phyloP scores from a whole-genome alignment of 2,888 invertebrate genomes.

The Galerucella calmariensis region DNA sequence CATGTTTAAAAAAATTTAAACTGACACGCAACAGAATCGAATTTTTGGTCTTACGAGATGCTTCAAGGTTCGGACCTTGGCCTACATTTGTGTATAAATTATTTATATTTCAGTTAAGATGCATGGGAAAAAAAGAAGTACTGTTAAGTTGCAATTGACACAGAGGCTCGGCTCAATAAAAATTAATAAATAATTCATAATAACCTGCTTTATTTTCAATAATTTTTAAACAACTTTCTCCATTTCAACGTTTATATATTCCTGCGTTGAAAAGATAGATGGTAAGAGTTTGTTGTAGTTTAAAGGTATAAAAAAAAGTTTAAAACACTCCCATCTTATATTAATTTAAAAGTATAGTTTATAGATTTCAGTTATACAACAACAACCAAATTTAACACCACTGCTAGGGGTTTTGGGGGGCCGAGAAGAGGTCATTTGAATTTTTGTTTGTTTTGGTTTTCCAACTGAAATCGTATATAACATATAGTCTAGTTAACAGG shows the following conservation, averaged over 20 bases:
- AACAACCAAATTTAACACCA: no score
- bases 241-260: background rate
- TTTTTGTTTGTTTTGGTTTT: no score
- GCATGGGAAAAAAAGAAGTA: background rate
- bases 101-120: background rate
- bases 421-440: no score
- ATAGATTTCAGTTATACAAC: no score
- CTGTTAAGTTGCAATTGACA: background rate
- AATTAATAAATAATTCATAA: conserved; percentile 1
- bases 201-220: background rate
- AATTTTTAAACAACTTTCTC: background rate
- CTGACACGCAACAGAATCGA: background rate
- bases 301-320: background rate
- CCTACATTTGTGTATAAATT: background rate
- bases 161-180: background rate
- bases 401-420: no score
- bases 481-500: no score
- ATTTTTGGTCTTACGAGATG: background rate
- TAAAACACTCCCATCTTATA: background rate
- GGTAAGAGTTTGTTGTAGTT: background rate
- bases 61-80: background rate
- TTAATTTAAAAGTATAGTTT: no score
- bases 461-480: no score
- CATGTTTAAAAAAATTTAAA: background rate
- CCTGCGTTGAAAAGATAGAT: background rate